Conservation (phyloP, 2,797 vertebrate genomes). For the Geotrypetes seraphini region DNA sequence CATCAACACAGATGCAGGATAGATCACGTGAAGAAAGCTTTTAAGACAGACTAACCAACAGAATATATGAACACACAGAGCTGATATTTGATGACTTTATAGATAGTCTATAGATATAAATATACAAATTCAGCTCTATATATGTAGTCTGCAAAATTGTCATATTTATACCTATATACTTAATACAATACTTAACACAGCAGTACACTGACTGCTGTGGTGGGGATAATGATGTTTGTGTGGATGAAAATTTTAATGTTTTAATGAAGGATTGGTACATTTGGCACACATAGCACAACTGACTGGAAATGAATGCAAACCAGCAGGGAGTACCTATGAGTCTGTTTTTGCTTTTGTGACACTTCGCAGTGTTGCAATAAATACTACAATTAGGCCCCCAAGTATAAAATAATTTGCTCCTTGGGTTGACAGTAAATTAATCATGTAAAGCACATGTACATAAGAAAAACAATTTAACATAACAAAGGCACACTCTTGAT, state of each 20-base stretch:
- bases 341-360: neutral
- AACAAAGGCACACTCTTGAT: too few species aligned
- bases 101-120: neutral
- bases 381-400: neutral
- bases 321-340: neutral
- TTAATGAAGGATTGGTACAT: neutral
- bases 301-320: neutral
- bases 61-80: too few species aligned
- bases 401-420: neutral
- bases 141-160: rapidly evolving
- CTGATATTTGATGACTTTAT: too few species aligned
- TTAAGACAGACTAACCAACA: too few species aligned
- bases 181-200: neutral
- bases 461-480: too few species aligned
- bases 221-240: neutral
- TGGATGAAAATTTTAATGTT: neutral
- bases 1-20: too few species aligned
- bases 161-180: neutral
- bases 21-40: too few species aligned
- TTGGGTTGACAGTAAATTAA: too few species aligned
- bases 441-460: too few species aligned
- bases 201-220: neutral
- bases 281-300: neutral
- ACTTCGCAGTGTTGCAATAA: neutral
- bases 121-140: neutral